Evolutionary conservation across 2,797 vertebrate species (phyloP).

Genomic region (Epinephelus awoara): DNA sequence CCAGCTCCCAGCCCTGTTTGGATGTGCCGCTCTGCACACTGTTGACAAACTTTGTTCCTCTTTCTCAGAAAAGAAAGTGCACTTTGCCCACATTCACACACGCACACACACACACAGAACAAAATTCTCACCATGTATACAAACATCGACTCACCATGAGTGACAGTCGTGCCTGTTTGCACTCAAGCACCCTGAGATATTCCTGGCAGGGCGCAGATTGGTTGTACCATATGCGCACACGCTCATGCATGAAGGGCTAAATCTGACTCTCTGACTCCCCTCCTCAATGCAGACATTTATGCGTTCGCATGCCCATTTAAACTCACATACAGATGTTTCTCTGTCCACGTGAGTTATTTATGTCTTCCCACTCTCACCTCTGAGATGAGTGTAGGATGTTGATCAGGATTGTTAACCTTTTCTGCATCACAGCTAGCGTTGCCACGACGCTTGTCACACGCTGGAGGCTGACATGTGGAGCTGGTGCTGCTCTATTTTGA

Average conservation of each 20-base stretch:
- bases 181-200: not conserved
- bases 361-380: constrained; percentile 12
- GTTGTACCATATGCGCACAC: constrained; percentile 25
- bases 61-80: constrained; percentile 55
- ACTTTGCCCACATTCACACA: not conserved
- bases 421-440: not conserved
- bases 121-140: constrained; percentile 17
- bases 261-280: constrained; percentile 6
- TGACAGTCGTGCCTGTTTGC: constrained; percentile 47
- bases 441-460: not conserved
- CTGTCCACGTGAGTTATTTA: constrained; percentile 13
- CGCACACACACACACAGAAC: constrained; percentile 4
- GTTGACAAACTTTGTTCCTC: constrained; percentile 38
- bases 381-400: not conserved
- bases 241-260: constrained; percentile 31
- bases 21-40: constrained; percentile 14
- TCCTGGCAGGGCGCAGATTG: constrained; percentile 35
- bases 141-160: constrained; percentile 40
- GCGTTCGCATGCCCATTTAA: not conserved
- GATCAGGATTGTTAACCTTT: constrained; percentile 13
- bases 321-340: constrained; percentile 42
- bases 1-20: not conserved
- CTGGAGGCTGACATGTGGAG: not conserved
- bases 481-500: constrained; percentile 8
- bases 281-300: not conserved